These are phyloP conservation scores for Bombus balteatus DNA, from an alignment of 1,140 invertebrate species.

Conservation along the genomic window DNA sequence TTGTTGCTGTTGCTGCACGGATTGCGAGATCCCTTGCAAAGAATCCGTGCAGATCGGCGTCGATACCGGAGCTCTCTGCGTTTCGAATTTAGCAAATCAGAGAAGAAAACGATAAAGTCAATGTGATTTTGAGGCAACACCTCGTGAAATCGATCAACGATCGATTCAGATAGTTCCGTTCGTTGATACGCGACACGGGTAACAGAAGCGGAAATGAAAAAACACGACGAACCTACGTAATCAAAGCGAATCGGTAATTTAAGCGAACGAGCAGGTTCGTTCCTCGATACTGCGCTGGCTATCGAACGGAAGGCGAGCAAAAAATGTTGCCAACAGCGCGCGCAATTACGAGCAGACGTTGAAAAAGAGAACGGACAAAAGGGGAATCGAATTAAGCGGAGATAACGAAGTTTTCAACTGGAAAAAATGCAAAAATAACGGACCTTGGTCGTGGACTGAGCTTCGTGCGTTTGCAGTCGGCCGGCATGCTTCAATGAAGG, in stretches of 20 bases:
- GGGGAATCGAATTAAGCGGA: not conserved
- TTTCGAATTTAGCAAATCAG: not conserved
- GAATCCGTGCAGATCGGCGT: slow-evolving; percentile 76
- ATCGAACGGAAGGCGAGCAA: not conserved
- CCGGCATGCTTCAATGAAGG: slow-evolving; percentile 75
- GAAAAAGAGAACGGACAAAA: not conserved
- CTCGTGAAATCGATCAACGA: no score
- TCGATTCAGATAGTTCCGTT: not conserved
- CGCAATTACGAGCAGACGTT: not conserved
- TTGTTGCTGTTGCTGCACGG: slow-evolving; percentile 72
- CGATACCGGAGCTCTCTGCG: slow-evolving; percentile 65
- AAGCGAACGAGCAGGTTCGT: not conserved
- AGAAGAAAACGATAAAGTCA: not conserved
- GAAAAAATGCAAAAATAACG: slow-evolving; percentile 36
- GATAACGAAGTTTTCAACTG: not conserved
- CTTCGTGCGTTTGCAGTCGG: slow-evolving; percentile 53
- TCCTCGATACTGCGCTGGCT: not conserved
- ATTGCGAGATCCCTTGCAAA: slow-evolving; percentile 79
- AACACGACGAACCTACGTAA: not conserved
- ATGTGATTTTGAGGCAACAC: not conserved
- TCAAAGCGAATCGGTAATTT: not conserved
- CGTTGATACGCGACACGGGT: not conserved
- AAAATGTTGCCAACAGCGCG: not conserved
- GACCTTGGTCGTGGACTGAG: slow-evolving; percentile 60
- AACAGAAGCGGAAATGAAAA: not conserved